These are phyloP conservation scores for Diadophis punctatus DNA, from an alignment of 2,113 vertebrate species.

Conservation along the genomic window DNA sequence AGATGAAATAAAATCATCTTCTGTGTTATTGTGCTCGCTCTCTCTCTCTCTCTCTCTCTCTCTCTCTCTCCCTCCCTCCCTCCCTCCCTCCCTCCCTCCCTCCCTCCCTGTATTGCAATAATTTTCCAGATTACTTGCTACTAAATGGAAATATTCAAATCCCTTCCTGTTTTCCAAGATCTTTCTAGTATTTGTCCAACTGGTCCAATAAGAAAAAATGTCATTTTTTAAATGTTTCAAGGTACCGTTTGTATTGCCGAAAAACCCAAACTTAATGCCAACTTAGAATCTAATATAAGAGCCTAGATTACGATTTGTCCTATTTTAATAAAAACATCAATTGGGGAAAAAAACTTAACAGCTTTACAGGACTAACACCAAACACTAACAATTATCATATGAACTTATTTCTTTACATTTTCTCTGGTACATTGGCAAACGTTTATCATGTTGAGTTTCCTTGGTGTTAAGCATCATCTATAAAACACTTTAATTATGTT, in stretches of 20 bases:
- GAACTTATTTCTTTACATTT: background rate
- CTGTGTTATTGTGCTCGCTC: background rate
- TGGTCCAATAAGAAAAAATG: background rate
- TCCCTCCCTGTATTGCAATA: background rate
- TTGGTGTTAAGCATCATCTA: background rate
- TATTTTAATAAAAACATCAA: background rate
- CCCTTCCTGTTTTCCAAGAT: background rate
- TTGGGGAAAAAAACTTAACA: background rate
- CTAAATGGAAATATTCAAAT: background rate
- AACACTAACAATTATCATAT: background rate
- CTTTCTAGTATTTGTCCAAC: background rate
- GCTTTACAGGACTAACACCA: background rate
- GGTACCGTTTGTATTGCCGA: background rate
- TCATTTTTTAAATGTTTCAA: background rate
- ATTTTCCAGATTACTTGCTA: background rate
- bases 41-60: background rate
- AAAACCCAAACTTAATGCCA: background rate
- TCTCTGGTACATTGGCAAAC: background rate
- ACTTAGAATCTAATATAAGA: background rate
- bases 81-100: too few relatives aligned
- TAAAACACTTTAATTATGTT: background rate
- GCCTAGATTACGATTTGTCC: background rate
- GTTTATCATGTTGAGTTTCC: background rate
- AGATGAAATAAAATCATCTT: background rate
- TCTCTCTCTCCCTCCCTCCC: too few relatives aligned